phyloP scores from a whole-genome alignment of 2,888 invertebrate genomes.

The Meteorus colon region DNA sequence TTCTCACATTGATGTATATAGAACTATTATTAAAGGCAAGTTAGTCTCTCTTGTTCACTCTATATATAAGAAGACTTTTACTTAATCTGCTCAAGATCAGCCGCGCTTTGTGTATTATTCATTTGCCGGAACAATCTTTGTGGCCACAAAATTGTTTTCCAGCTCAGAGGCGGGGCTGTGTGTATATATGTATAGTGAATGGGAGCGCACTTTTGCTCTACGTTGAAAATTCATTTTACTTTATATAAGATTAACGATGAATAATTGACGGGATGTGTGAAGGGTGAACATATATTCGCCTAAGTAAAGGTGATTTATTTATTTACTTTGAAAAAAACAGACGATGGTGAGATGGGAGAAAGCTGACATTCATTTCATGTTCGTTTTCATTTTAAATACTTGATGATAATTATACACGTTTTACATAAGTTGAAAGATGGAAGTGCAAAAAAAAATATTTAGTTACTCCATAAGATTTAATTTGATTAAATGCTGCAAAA shows the following conservation, averaged over 20 bases:
- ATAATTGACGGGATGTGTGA: conserved; percentile 1
- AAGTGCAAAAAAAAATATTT: background rate
- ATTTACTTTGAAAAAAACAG: background rate
- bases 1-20: background rate
- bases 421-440: background rate
- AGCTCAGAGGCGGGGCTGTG: background rate
- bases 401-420: background rate
- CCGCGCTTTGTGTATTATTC: conserved; percentile 21
- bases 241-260: conserved; percentile 30
- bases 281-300: background rate
- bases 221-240: conserved; percentile 18
- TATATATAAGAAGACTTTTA: background rate
- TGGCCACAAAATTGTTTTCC: conserved; percentile 27
- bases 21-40: conserved; percentile 1
- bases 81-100: conserved; percentile 21
- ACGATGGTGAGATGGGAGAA: background rate
- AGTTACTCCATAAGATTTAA: background rate
- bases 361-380: background rate
- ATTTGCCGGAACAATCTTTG: conserved; percentile 18
- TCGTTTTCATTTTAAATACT: background rate
- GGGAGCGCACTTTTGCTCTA: background rate
- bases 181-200: background rate
- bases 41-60: background rate
- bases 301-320: background rate
- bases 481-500: conserved; percentile 8